Base-by-base conservation (phyloP, 1,140 invertebrate species). In the Drosophila murphyi region DNA sequence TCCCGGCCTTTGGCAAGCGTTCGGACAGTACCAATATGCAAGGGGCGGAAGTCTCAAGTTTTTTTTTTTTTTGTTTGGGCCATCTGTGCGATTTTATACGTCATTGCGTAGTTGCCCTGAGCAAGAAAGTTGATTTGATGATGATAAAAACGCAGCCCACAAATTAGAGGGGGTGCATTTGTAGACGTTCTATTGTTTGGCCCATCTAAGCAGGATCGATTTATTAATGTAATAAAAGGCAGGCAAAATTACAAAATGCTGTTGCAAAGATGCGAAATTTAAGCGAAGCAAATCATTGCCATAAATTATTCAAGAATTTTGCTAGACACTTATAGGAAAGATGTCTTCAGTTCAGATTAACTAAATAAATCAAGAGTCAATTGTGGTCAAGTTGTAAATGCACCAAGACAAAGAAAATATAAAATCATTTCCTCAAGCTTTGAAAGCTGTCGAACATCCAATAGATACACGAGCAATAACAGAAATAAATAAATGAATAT, bases 51-150 rank as follows among this genome's bases (percentile, higher is more conserved):
- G 57, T 52, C 48, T n/a, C 32, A 52, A 28, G 72, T 76, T 41
- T 8, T 37, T 35, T 8, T 37, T 35, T 47, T 77, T 69, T 50
- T 48, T 28, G 37, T 32, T 5, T 50, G 48, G 73, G 78, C 73
- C 82, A 85, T 85, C 81, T 85, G 81, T 63, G 64, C 56, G 48
- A 71, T 79, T 82, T 85, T 62, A 82, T 64, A 62, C 60, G 56
- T 64, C 56, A 72, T 65, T 52, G 78, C 69, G 64, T 78, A 78
- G 63, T 75, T 74, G 72, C 82, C 83, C 41, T 61, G 41, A 69
- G 82, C 82, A 59, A 41, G 57, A 48, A 76, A 61, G 34, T 71
- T 86, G 83, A 86, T 86, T 86, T 85, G 76, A 82, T 70, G 72
- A 67, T 65, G 52, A 65, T 48, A 48, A 62, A 70, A 37, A 76